phyloP scores from a whole-genome alignment of 1,140 invertebrate species.

The Aculops lycopersici region DNA sequence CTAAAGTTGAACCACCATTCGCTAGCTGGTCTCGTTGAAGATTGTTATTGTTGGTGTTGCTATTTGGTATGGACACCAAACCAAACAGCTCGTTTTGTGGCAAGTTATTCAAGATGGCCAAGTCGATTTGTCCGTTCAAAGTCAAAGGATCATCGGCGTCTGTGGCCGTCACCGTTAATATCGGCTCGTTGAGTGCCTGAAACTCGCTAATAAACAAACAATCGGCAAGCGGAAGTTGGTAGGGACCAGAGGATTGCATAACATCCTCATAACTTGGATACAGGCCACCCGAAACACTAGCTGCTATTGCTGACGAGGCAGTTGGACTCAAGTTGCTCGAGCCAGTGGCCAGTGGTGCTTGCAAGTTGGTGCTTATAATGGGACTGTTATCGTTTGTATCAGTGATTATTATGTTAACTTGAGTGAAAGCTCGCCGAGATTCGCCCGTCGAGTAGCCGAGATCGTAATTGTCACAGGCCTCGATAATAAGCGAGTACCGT shows the following conservation, averaged over 20 bases:
- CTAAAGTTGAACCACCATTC: no score
- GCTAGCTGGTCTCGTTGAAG: no score
- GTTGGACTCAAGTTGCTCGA: background rate
- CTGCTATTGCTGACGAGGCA: slow-evolving; percentile 14
- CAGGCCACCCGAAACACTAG: background rate
- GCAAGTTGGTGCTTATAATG: slow-evolving; percentile 14
- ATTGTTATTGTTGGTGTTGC: no score
- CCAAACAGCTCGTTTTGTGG: no score
- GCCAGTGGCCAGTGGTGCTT: background rate
- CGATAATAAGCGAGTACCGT: background rate
- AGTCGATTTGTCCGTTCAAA: slow-evolving; percentile 37
- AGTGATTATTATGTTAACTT: slow-evolving; percentile 10
- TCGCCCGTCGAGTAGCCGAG: background rate
- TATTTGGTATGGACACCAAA: no score
- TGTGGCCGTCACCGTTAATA: slow-evolving; percentile 33
- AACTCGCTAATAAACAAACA: slow-evolving; percentile 56
- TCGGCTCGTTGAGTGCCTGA: slow-evolving; percentile 38
- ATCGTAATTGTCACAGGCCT: background rate
- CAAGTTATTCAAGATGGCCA: no score
- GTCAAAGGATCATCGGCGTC: slow-evolving; percentile 45
- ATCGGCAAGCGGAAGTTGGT: slow-evolving; percentile 14
- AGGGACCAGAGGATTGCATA: background rate
- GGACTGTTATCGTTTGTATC: slow-evolving; percentile 63
- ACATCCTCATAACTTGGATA: background rate
- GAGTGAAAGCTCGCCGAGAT: background rate